These are phyloP conservation scores for Anthopleura sola DNA, from an alignment of 64 coral and sea anemone species.

Conservation along the genomic window DNA sequence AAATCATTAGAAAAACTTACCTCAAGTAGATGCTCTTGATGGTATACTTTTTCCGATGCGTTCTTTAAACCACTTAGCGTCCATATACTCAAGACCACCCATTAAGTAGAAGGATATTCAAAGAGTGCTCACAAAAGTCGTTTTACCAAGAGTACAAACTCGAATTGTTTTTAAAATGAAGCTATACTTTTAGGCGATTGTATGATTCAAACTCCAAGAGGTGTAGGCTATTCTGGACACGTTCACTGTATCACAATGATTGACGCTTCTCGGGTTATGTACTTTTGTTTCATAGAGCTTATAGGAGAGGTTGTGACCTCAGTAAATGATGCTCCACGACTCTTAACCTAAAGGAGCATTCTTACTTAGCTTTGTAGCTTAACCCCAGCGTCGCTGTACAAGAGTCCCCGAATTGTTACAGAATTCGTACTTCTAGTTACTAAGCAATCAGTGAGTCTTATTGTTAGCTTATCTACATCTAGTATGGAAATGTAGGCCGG, in stretches of 20 bases:
- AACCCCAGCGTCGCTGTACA: not conserved
- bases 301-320: not conserved
- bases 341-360: not conserved
- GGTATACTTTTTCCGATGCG: not conserved
- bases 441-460: too few relatives aligned
- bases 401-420: not conserved
- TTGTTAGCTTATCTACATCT: not conserved
- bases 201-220: not conserved
- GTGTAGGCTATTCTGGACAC: not conserved
- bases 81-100: not conserved
- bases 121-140: not conserved
- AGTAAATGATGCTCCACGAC: not conserved
- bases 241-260: not conserved
- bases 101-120: not conserved
- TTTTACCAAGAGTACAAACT: not conserved
- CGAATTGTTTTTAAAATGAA: not conserved
- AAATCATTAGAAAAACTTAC: not conserved
- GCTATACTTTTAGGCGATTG: not conserved
- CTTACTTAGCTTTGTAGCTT: not conserved
- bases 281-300: not conserved
- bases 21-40: not conserved
- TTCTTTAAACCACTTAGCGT: conserved; percentile 7
- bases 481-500: not conserved
- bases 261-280: not conserved
- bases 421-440: too few relatives aligned